Conservation (phyloP, 2,797 vertebrate species). For the Synaphobranchus kaupii region DNA sequence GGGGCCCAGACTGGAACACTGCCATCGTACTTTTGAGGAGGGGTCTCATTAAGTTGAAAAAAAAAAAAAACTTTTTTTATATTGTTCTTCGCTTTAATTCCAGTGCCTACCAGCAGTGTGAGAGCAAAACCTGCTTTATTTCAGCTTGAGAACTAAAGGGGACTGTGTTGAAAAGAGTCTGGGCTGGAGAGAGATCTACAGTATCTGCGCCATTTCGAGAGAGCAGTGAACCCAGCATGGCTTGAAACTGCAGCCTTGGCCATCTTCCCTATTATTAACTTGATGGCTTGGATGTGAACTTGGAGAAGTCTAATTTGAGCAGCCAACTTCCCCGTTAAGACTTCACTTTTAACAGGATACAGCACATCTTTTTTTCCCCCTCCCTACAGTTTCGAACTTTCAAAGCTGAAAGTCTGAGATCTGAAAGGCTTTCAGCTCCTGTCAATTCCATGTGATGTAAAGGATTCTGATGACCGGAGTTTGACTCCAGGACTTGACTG, state of each 20-base stretch:
- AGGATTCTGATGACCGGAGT: constrained; percentile 66
- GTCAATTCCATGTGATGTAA: constrained; percentile 54
- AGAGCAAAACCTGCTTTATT: constrained; percentile 18
- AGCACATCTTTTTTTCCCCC: constrained; percentile 25
- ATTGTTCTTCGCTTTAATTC: not conserved
- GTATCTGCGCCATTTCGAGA: constrained; percentile 17
- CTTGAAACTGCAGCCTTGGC: not conserved
- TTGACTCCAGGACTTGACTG: constrained; percentile 69
- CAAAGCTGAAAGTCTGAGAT: constrained; percentile 63
- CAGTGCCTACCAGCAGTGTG: not conserved
- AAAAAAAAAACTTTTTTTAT: not conserved
- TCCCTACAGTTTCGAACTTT: constrained; percentile 51
- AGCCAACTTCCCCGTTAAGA: constrained; percentile 25
- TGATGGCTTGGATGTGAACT: constrained; percentile 36
- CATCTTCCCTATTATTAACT: constrained; percentile 54
- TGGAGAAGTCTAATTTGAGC: constrained; percentile 20
- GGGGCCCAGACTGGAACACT: not conserved
- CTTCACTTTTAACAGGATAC: constrained; percentile 54
- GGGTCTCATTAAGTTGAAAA: not conserved
- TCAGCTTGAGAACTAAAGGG: not conserved
- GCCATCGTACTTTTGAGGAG: not conserved
- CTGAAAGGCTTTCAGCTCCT: constrained; percentile 57
- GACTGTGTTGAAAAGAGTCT: not conserved
- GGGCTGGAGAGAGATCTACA: not conserved
- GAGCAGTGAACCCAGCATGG: constrained; percentile 17